Conservation (phyloP, 2,797 vertebrate species). For the Danio aesculapii region DNA sequence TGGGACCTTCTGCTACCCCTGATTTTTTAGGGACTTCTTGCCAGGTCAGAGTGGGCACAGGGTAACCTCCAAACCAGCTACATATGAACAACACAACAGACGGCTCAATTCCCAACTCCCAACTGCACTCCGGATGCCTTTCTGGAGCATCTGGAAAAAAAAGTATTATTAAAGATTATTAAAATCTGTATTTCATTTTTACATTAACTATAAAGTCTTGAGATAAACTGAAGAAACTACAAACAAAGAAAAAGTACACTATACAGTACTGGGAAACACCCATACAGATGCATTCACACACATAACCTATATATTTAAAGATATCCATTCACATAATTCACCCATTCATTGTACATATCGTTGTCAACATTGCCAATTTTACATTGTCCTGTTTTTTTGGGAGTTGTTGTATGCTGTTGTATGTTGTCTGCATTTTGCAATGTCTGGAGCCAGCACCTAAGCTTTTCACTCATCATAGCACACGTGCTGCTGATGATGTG, state of each 20-base stretch:
- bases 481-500: no score
- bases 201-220: background rate
- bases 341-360: no score
- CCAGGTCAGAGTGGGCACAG: constrained; percentile 84
- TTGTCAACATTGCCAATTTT: no score
- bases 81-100: constrained; percentile 81
- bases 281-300: no score
- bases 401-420: no score
- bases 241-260: background rate
- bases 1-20: background rate
- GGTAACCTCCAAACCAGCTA: constrained; percentile 86
- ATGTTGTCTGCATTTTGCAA: no score
- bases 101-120: constrained; percentile 42
- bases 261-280: no score
- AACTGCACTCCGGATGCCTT: constrained; percentile 78
- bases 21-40: constrained; percentile 7
- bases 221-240: background rate
- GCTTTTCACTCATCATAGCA: no score
- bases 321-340: no score
- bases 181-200: background rate
- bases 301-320: no score
- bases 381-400: no score
- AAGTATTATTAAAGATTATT: background rate
- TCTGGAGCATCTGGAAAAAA: constrained; percentile 77
- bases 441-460: no score